phyloP scores from a whole-genome alignment of 2,797 vertebrate genomes.

The Halcyon leucocephala region DNA sequence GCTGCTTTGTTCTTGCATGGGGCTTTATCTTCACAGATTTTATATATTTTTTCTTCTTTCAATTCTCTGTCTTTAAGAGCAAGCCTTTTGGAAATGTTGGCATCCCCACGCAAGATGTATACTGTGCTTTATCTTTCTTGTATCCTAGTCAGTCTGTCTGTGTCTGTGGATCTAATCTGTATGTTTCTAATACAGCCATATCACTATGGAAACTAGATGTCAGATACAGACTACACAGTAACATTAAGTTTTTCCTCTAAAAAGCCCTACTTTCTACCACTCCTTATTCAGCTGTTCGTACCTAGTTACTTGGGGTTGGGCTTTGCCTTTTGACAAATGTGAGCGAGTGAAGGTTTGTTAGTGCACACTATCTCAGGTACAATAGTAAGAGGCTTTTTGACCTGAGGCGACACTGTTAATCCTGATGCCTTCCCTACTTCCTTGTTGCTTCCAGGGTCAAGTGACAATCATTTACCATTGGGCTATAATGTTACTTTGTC shows the following conservation, averaged over 20 bases:
- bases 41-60: not conserved
- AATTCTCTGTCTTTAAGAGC: not conserved
- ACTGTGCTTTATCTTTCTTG: slow-evolving; percentile 39
- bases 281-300: not conserved
- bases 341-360: not conserved
- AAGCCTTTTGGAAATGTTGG: not conserved
- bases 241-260: not conserved
- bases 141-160: not conserved
- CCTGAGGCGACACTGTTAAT: not conserved
- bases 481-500: not conserved
- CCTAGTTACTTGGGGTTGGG: not conserved
- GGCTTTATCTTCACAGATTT: not conserved
- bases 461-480: not conserved
- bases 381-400: not conserved
- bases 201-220: slow-evolving; percentile 21
- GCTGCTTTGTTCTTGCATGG: slow-evolving; percentile 42
- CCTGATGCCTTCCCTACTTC: not conserved
- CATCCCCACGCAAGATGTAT: not conserved
- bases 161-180: not conserved
- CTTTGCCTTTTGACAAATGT: not conserved
- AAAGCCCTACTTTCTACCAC: not conserved
- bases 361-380: not conserved
- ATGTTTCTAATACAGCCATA: not conserved
- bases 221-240: not conserved
- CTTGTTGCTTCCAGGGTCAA: not conserved